These are phyloP conservation scores for Tupaia chinensis DNA, from an alignment of 2,113 vertebrate genomes.

Conservation along the genomic window DNA sequence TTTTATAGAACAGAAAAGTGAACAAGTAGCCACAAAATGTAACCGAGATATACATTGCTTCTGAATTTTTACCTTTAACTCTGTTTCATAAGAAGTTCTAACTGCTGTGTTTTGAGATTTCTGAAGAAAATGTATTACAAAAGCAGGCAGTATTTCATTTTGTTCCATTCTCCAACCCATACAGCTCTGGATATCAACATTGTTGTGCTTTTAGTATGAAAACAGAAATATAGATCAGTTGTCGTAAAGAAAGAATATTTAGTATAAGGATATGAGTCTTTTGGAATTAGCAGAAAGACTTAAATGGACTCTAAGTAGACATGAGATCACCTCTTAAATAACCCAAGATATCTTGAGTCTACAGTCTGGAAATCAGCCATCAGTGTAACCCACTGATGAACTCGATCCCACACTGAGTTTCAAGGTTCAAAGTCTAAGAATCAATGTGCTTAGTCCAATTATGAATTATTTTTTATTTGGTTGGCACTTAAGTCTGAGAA, in stretches of 20 bases:
- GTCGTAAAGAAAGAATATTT: background rate
- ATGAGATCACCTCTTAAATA: background rate
- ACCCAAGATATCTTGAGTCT: background rate
- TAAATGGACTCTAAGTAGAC: background rate
- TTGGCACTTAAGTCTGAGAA: slow-evolving; percentile 32
- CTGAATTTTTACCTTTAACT: background rate
- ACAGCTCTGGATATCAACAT: background rate
- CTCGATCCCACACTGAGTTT: background rate
- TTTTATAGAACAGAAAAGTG: background rate
- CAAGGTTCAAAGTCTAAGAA: background rate
- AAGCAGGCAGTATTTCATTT: background rate
- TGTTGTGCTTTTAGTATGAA: background rate
- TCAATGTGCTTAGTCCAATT: background rate
- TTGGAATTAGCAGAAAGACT: background rate
- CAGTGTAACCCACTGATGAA: background rate
- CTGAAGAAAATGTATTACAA: background rate
- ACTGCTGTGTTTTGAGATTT: background rate
- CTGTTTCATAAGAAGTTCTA: background rate
- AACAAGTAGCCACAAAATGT: slow-evolving; percentile 1
- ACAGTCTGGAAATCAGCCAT: background rate
- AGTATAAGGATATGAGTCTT: background rate
- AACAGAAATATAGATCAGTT: background rate
- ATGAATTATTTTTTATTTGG: background rate
- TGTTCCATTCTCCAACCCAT: background rate
- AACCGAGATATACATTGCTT: background rate